phyloP scores from a whole-genome alignment of 2,113 vertebrate species.

The Channa maculata region DNA sequence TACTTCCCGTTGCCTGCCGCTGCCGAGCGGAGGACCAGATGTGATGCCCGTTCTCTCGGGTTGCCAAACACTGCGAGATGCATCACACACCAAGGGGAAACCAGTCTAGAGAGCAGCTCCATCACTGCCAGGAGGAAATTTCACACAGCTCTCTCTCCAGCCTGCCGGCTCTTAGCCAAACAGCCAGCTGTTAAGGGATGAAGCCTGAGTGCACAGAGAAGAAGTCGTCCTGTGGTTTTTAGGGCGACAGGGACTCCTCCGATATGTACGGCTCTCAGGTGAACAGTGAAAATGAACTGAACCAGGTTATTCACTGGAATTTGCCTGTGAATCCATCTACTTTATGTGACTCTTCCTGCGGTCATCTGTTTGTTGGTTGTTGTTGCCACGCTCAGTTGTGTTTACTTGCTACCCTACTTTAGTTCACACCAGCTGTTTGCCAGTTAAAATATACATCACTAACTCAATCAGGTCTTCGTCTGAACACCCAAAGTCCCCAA shows the following conservation, averaged over 20 bases:
- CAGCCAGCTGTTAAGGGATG: conserved; percentile 65
- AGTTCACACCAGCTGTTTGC: too few species aligned
- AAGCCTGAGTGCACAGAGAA: conserved; percentile 46
- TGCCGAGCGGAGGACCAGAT: conserved; percentile 60
- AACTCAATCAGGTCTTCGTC: too few species aligned
- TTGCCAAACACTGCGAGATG: conserved; percentile 60
- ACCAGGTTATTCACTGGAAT: neutral
- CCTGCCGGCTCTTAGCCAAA: conserved; percentile 62
- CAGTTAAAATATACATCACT: too few species aligned
- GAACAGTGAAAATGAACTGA: conserved; percentile 21
- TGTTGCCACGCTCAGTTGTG: too few species aligned
- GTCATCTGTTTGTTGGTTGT: too few species aligned
- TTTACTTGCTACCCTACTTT: too few species aligned
- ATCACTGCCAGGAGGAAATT: conserved; percentile 63
- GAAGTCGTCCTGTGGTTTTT: conserved; percentile 40
- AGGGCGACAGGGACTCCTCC: conserved; percentile 30
- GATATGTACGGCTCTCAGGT: conserved; percentile 31
- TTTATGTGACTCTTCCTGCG: neutral
- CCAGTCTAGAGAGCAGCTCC: conserved; percentile 51
- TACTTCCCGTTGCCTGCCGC: conserved; percentile 43
- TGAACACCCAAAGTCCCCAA: too few species aligned
- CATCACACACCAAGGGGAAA: conserved; percentile 33
- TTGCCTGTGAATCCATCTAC: neutral
- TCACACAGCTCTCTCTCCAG: conserved; percentile 56
- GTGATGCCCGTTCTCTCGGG: conserved; percentile 59